A percentile compares a stretch with the other conserved stretches of the same genome.
Evolutionary conservation across 2,113 vertebrate genomes (phyloP).

Genomic region (Fulmarus glacialis): DNA sequence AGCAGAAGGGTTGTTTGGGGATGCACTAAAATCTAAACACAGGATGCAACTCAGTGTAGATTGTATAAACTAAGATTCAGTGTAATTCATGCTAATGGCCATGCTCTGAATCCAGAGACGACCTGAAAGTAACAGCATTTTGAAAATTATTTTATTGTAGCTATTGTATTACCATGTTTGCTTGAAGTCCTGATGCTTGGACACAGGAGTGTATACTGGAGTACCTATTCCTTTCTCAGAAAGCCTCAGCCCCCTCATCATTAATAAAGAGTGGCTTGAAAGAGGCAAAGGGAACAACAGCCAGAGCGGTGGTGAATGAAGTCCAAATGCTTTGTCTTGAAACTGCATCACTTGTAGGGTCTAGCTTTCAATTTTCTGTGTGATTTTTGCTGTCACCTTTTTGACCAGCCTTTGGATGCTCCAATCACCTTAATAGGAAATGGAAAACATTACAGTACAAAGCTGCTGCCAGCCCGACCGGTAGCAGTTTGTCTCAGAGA

Average conservation of each 20-base stretch:
- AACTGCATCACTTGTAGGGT: not conserved
- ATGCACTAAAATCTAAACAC: not conserved
- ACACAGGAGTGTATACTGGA: rapidly evolving
- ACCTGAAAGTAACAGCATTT: not conserved
- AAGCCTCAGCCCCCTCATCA: not conserved
- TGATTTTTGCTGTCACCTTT: not conserved
- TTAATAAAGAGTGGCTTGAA: not conserved
- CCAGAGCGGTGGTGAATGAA: not conserved
- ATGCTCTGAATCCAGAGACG: not conserved
- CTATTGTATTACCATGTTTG: rapidly evolving
- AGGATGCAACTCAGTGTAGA: not conserved
- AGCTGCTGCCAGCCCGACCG: not conserved
- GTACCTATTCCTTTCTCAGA: not conserved
- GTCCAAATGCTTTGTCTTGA: not conserved
- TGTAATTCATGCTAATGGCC: not conserved
- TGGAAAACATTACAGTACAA: not conserved
- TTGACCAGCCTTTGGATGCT: not conserved
- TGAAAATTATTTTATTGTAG: not conserved
- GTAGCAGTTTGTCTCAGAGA: not conserved
- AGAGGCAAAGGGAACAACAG: not conserved
- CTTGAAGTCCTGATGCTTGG: not conserved
- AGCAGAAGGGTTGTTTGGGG: not conserved
- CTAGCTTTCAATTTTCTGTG: not conserved
- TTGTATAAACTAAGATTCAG: not conserved
- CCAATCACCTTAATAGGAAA: not conserved